Evolutionary conservation across 2,888 invertebrate genomes (phyloP), one percentile per base, ranked within the genome.

Genomic region (Automeris io): DNA sequence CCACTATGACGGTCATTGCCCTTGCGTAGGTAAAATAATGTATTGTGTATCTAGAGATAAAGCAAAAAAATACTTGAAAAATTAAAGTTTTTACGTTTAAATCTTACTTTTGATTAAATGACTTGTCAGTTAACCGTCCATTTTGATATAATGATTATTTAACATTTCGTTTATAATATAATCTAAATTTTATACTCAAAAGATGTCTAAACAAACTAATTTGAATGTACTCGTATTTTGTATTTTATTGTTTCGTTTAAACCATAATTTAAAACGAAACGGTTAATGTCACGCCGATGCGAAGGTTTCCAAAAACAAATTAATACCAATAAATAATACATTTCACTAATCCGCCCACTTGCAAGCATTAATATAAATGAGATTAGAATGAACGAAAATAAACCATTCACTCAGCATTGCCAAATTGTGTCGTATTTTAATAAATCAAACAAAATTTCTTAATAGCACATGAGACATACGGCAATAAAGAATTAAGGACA

Each of bases 301-400:
- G 16, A 11, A 22, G 31, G 16, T 22, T 16, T 37, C 13, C n/a
- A 23, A 34, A 26, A 36, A 36, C 16, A 31, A 12, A 19, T 29
- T 18, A 18, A 18, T 26, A 18, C 7, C 13, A 37, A 66, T 73
- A 71, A 66, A 75, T 80, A 66, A 72, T 52, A 61, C 57, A 57
- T 62, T 55, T 54, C 53, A 53, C 46, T 43, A 52, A 53, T 50
- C 43, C 56, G 42, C 61, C 65, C 61, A 65, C 66, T 46, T 49
- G 54, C 51, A 51, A 43, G 43, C 46, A 58, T 59, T 68, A 60
- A 61, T 62, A 67, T 62, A 61, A 71, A 70, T 63, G 59, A 61
- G 60, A 70, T 70, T 65, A 68, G 56, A 64, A 69, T 60, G 51
- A 64, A 62, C 55, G 57, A 70, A 73, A 73, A 76, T 71, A 76